phyloP scores from a whole-genome alignment of 2,888 invertebrate species.

The Craniophora ligustri region DNA sequence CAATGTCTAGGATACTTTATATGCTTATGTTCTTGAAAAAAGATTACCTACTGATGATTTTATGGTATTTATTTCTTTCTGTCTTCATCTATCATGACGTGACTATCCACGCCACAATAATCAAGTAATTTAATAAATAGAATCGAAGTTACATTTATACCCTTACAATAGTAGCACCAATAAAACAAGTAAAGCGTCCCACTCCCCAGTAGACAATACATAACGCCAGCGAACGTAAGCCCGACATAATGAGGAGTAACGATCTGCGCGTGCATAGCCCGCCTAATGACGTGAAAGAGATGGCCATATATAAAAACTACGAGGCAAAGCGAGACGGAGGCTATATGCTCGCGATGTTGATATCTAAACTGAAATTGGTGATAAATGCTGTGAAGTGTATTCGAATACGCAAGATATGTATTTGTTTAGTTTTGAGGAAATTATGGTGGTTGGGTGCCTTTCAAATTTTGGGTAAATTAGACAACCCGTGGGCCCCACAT shows the following conservation, averaged over 20 bases:
- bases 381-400: slow-evolving; percentile 57
- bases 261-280: slow-evolving; percentile 77
- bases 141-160: slow-evolving; percentile 31
- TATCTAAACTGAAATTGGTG: slow-evolving; percentile 66
- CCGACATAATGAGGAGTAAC: slow-evolving; percentile 84
- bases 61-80: too few relatives aligned
- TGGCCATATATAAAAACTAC: slow-evolving; percentile 13
- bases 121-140: slow-evolving; percentile 9
- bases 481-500: too few relatives aligned
- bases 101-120: neutral
- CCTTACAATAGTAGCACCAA: slow-evolving; percentile 67
- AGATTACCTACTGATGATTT: too few relatives aligned
- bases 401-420: slow-evolving; percentile 55
- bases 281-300: slow-evolving; percentile 72
- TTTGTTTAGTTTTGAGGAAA: slow-evolving; percentile 45
- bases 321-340: slow-evolving; percentile 54
- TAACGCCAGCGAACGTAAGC: slow-evolving; percentile 73
- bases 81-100: neutral
- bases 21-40: too few relatives aligned
- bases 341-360: slow-evolving; percentile 55
- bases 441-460: neutral
- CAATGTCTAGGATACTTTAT: too few relatives aligned
- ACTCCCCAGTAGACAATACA: slow-evolving; percentile 77
- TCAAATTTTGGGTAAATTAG: too few relatives aligned
- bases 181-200: slow-evolving; percentile 81